Conservation (phyloP, 2,113 vertebrate genomes). For the Gopherus flavomarginatus region DNA sequence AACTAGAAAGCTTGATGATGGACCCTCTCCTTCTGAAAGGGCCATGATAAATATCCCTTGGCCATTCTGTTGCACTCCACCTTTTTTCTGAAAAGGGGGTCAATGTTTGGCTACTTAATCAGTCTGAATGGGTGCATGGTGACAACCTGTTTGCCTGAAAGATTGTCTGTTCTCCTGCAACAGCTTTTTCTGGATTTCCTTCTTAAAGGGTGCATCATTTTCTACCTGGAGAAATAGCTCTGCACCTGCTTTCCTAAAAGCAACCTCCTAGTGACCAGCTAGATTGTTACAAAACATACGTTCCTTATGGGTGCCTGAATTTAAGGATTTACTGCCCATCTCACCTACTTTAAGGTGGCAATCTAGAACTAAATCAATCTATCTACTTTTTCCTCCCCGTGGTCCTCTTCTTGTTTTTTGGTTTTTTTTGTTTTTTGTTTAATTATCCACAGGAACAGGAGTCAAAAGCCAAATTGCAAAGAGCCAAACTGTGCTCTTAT, state of each 20-base stretch:
- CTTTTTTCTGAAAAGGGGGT: not conserved
- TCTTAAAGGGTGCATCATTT: not conserved
- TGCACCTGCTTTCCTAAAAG: not conserved
- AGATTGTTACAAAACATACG: not conserved
- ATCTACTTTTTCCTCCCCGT: not conserved
- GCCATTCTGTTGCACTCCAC: not conserved
- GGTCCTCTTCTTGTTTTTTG: not conserved
- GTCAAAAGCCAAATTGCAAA: rapidly evolving
- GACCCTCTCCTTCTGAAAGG: not conserved
- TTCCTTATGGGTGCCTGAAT: not conserved
- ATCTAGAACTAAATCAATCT: not conserved
- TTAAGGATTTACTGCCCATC: not conserved
- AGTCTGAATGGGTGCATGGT: not conserved
- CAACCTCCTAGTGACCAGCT: not conserved
- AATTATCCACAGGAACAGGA: not conserved
- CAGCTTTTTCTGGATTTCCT: not conserved
- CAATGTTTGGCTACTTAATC: not conserved
- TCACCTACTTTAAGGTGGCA: not conserved
- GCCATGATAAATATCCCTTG: not conserved
- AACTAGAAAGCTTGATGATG: not conserved
- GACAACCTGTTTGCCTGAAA: not conserved
- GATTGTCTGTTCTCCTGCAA: too few species aligned
- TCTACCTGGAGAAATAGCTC: not conserved
- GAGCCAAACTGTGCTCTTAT: not conserved
- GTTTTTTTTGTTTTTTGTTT: not conserved